Percentiles rank a stretch among this genome's conserved stretches.
These are phyloP conservation scores for Conus ventricosus DNA, from an alignment of 1,140 invertebrate genomes.

Conservation along the genomic window DNA sequence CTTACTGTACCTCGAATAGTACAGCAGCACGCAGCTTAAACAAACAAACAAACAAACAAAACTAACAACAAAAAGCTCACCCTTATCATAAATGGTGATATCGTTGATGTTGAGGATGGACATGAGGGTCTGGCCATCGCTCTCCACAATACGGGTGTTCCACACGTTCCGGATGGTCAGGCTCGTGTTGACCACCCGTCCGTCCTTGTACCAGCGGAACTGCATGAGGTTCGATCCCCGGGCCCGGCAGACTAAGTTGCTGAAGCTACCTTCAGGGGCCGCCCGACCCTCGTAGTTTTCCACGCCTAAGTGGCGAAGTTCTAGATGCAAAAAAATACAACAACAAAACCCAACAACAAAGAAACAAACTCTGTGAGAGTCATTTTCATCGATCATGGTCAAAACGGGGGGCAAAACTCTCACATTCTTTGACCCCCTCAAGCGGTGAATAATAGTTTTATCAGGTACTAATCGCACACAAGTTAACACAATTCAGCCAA, in stretches of 20 bases:
- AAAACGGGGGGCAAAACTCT: too few species aligned
- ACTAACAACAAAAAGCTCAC: not conserved
- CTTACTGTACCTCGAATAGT: too few species aligned
- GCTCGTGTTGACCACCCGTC: slow-evolving; percentile 34
- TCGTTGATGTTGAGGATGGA: slow-evolving; percentile 56
- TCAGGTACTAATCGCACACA: too few species aligned
- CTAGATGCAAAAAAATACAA: slow-evolving; percentile 17
- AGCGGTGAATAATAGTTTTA: too few species aligned
- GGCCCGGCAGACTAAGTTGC: slow-evolving; percentile 53
- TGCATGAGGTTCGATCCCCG: slow-evolving; percentile 46
- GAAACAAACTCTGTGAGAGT: too few species aligned
- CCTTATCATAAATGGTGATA: slow-evolving; percentile 52
- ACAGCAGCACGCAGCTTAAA: too few species aligned
- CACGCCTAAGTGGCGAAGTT: slow-evolving; percentile 42
- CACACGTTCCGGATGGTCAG: slow-evolving; percentile 49
- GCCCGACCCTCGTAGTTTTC: slow-evolving; percentile 46
- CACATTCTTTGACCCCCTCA: too few species aligned
- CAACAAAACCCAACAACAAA: too few species aligned
- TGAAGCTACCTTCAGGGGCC: slow-evolving; percentile 45
- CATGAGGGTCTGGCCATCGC: slow-evolving; percentile 42
- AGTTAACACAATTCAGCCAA: too few species aligned
- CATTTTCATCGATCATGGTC: too few species aligned
- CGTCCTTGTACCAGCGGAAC: slow-evolving; percentile 57
- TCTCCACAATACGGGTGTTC: slow-evolving; percentile 40
- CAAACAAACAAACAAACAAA: too few species aligned